phyloP scores from a whole-genome alignment of 2,113 vertebrate genomes.

The Poeciliopsis turrubarensis region DNA sequence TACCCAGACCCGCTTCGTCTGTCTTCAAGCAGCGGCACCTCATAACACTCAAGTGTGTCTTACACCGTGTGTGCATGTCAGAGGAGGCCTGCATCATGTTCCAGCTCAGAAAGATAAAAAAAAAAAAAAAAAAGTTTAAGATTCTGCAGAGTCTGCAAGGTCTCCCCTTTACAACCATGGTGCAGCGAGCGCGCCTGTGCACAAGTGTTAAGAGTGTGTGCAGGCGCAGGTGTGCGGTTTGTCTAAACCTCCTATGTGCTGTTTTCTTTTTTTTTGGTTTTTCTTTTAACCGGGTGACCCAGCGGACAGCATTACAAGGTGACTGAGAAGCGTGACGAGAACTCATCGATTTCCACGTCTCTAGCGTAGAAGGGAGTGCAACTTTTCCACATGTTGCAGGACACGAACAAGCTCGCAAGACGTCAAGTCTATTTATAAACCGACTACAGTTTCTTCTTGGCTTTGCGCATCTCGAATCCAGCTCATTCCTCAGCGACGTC shows the following conservation, averaged over 20 bases:
- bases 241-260: constrained; percentile 57
- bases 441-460: neutral
- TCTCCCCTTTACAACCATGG: constrained; percentile 6
- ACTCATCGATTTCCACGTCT: constrained; percentile 58
- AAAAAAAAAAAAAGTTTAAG: constrained; percentile 12
- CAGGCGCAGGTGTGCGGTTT: constrained; percentile 23
- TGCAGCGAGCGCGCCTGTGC: constrained; percentile 13
- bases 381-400: constrained; percentile 7
- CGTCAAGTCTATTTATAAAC: neutral
- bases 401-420: neutral
- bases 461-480: neutral
- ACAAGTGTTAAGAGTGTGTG: constrained; percentile 17
- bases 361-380: constrained; percentile 6
- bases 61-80: constrained; percentile 33
- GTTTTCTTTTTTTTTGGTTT: constrained; percentile 34
- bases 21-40: constrained; percentile 77
- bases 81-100: constrained; percentile 62
- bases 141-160: constrained; percentile 58
- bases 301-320: constrained; percentile 43
- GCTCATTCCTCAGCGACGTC: constrained; percentile 15
- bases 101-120: constrained; percentile 14
- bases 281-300: constrained; percentile 52
- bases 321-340: constrained; percentile 57
- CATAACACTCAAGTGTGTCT: constrained; percentile 57
- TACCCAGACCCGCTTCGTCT: constrained; percentile 70